Conservation (phyloP, 30 jellyfish, hydroid and myxozoan species). For the Hydra vulgaris region DNA sequence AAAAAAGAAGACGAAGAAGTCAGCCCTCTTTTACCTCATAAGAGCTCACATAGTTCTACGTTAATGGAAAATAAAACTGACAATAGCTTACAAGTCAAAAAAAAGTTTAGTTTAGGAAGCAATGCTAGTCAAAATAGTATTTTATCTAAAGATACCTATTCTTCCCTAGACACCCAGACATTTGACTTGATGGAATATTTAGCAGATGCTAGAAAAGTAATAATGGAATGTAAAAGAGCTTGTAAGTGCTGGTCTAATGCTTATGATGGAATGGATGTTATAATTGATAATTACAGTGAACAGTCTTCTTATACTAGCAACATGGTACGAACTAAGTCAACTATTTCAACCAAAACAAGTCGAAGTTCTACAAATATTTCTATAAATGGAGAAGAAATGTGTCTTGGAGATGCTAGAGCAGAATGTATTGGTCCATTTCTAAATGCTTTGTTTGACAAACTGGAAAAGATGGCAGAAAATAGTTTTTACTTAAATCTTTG, state of each 20-base stretch:
- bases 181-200: constrained; percentile 51
- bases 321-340: not conserved
- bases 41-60: not conserved
- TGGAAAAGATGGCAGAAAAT: constrained; percentile 60
- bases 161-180: not conserved
- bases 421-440: constrained; percentile 84
- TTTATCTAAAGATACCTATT: not conserved
- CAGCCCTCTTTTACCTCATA: constrained; percentile 15
- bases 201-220: constrained; percentile 36
- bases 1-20: not conserved
- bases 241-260: constrained; percentile 92
- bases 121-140: not conserved
- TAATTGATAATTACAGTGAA: constrained; percentile 60
- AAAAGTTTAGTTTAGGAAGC: constrained; percentile 13
- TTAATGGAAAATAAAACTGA: not conserved
- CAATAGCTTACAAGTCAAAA: not conserved
- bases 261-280: constrained; percentile 96
- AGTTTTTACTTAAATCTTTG: constrained; percentile 56
- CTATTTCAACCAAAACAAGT: not conserved
- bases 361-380: constrained; percentile 7
- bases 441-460: constrained; percentile 51
- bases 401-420: constrained; percentile 6
- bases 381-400: constrained; percentile 1
- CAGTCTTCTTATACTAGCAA: constrained; percentile 1
- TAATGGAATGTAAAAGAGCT: constrained; percentile 59